Conservation (phyloP, 2,113 vertebrate genomes). For the Gadus chalcogrammus region DNA sequence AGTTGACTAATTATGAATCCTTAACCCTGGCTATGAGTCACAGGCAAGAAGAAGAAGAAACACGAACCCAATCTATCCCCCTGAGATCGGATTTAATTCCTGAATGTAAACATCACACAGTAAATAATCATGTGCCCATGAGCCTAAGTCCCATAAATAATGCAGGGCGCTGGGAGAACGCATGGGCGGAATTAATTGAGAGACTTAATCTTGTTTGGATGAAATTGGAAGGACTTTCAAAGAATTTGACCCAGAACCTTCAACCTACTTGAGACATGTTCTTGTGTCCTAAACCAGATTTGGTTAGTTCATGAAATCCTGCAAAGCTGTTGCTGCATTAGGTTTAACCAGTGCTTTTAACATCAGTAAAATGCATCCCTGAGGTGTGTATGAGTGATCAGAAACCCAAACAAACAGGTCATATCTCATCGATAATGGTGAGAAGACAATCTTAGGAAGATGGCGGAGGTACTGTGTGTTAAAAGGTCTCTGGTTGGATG, state of each 20-base stretch:
- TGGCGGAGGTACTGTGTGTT: too few species aligned
- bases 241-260: slow-evolving; percentile 22
- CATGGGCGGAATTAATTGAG: slow-evolving; percentile 60
- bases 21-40: slow-evolving; percentile 34
- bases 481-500: too few species aligned
- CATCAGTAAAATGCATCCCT: too few species aligned
- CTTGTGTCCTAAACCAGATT: slow-evolving; percentile 19
- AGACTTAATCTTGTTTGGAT: slow-evolving; percentile 39
- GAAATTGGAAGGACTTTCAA: slow-evolving; percentile 36
- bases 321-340: too few species aligned
- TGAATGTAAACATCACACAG: slow-evolving; percentile 57
- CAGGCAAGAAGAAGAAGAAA: too few species aligned
- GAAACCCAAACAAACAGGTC: too few species aligned
- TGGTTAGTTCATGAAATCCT: too few species aligned
- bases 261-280: too few species aligned
- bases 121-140: slow-evolving; percentile 59
- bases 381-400: too few species aligned
- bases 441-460: too few species aligned
- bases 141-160: slow-evolving; percentile 57
- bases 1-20: slow-evolving; percentile 46
- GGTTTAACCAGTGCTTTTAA: too few species aligned
- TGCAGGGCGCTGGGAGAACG: slow-evolving; percentile 54
- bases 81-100: slow-evolving; percentile 61
- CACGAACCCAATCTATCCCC: slow-evolving; percentile 48
- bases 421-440: too few species aligned